A percentile compares a stretch with the other conserved stretches of the same genome.
Evolutionary conservation across 2,797 vertebrate genomes (phyloP).

Genomic region (Rhyacichthys aspro): DNA sequence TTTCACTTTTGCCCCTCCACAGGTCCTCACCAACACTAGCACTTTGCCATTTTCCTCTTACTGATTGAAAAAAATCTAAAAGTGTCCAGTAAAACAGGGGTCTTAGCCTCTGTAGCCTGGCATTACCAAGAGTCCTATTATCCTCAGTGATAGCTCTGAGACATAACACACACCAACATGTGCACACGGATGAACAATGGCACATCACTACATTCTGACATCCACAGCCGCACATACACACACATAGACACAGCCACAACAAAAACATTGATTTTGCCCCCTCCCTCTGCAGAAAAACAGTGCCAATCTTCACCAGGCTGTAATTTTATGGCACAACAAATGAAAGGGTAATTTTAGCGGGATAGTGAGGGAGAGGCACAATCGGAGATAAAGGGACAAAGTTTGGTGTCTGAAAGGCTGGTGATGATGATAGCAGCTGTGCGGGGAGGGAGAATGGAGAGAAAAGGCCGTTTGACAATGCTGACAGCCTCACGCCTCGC

Average conservation of each 20-base stretch:
- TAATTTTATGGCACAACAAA: slow-evolving; percentile 99
- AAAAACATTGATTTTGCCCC: slow-evolving; percentile 94
- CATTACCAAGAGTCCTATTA: slow-evolving; percentile 78
- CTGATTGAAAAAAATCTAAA: slow-evolving; percentile 77
- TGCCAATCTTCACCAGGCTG: slow-evolving; percentile 96
- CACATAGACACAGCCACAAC: slow-evolving; percentile 40
- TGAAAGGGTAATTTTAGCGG: slow-evolving; percentile 98
- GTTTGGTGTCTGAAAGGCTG: slow-evolving; percentile 83
- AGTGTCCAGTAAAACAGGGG: slow-evolving; percentile 71
- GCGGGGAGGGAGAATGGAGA: slow-evolving; percentile 51
- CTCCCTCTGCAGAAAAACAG: slow-evolving; percentile 89
- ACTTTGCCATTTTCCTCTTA: slow-evolving; percentile 75
- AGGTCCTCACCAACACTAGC: slow-evolving; percentile 57
- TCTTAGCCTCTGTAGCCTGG: slow-evolving; percentile 76
- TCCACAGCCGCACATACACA: slow-evolving; percentile 25
- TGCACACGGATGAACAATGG: slow-evolving; percentile 48
- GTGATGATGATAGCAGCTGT: slow-evolving; percentile 84
- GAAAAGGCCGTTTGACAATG: slow-evolving; percentile 76
- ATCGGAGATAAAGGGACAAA: slow-evolving; percentile 90
- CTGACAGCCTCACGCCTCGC: slow-evolving; percentile 75
- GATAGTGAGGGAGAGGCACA: slow-evolving; percentile 91
- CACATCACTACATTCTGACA: slow-evolving; percentile 68
- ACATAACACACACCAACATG: slow-evolving; percentile 35
- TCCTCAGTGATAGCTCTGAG: slow-evolving; percentile 66
- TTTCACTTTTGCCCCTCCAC: slow-evolving; percentile 35